These are phyloP conservation scores for Agrilus planipennis DNA, from an alignment of 1,140 invertebrate species.

Conservation along the genomic window DNA sequence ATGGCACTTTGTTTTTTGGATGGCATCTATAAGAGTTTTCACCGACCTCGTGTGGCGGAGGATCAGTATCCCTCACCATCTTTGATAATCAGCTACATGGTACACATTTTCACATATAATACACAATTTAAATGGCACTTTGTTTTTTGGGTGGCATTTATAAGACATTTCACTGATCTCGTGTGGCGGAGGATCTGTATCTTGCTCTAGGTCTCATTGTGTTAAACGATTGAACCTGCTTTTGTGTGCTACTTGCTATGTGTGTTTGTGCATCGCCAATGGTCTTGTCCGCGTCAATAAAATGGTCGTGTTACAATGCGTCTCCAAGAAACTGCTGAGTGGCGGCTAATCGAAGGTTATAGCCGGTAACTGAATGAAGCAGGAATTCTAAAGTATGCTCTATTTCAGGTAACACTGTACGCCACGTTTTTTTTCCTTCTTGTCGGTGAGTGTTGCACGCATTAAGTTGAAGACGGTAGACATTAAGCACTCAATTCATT, in stretches of 20 bases:
- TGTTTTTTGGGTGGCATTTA: no score
- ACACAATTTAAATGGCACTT: no score
- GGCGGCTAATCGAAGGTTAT: conserved; percentile 6
- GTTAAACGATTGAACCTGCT: conserved; percentile 2
- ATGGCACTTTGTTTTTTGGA: no score
- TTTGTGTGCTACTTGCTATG: not conserved
- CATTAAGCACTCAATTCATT: conserved; percentile 14
- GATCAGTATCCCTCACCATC: no score
- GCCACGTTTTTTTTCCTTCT: conserved; percentile 11
- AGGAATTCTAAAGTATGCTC: not conserved
- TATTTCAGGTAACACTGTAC: not conserved
- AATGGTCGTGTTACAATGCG: conserved; percentile 4
- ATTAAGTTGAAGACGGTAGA: conserved; percentile 11
- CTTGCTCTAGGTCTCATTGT: no score
- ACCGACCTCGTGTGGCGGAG: no score
- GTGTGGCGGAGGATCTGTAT: no score
- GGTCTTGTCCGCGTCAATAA: conserved; percentile 8
- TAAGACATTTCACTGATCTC: no score
- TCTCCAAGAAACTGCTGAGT: conserved; percentile 7
- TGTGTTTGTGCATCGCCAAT: conserved; percentile 1
- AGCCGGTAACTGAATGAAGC: conserved; percentile 1
- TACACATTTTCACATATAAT: no score
- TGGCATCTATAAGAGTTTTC: no score
- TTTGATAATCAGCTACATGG: no score
- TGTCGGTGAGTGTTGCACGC: conserved; percentile 7